Evolutionary conservation across 2,888 invertebrate species (phyloP).

Genomic region (Pantelozetes paolii): DNA sequence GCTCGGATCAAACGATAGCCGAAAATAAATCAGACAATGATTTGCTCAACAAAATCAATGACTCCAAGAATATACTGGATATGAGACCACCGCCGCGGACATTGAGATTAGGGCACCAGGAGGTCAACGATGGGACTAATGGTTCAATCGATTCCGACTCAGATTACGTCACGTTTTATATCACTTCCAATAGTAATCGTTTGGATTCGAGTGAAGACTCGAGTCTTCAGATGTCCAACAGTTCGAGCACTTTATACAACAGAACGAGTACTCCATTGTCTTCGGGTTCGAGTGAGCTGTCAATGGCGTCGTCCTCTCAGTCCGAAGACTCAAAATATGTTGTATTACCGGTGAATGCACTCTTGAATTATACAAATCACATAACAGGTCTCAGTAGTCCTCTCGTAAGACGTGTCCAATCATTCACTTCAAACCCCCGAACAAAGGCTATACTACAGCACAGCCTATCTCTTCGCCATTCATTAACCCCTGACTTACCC

Average conservation of each 20-base stretch:
- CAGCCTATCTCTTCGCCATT: conserved; percentile 45
- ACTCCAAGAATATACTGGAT: conserved; percentile 34
- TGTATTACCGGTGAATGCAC: conserved; percentile 15
- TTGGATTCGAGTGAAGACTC: conserved; percentile 31
- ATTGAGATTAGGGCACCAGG: conserved; percentile 42
- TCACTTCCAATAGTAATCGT: conserved; percentile 16
- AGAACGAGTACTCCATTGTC: conserved; percentile 38
- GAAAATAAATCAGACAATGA: conserved; percentile 50
- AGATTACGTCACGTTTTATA: conserved; percentile 48
- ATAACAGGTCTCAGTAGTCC: conserved; percentile 31
- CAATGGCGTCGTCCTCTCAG: conserved; percentile 38
- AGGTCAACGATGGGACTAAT: conserved; percentile 27
- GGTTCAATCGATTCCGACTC: conserved; percentile 38
- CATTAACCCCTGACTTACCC: conserved; percentile 30
- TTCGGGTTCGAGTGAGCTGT: conserved; percentile 38
- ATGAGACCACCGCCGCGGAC: conserved; percentile 43
- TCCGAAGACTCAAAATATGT: conserved; percentile 39
- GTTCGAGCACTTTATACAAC: conserved; percentile 25
- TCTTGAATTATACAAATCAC: conserved; percentile 16
- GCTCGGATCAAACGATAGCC: not conserved
- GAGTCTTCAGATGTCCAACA: conserved; percentile 18
- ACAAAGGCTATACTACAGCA: conserved; percentile 46
- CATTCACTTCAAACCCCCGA: conserved; percentile 48
- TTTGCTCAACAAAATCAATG: conserved; percentile 46
- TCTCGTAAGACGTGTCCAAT: conserved; percentile 49